These are phyloP conservation scores for Neodiprion fabricii DNA, from an alignment of 1,140 invertebrate genomes.

Conservation along the genomic window DNA sequence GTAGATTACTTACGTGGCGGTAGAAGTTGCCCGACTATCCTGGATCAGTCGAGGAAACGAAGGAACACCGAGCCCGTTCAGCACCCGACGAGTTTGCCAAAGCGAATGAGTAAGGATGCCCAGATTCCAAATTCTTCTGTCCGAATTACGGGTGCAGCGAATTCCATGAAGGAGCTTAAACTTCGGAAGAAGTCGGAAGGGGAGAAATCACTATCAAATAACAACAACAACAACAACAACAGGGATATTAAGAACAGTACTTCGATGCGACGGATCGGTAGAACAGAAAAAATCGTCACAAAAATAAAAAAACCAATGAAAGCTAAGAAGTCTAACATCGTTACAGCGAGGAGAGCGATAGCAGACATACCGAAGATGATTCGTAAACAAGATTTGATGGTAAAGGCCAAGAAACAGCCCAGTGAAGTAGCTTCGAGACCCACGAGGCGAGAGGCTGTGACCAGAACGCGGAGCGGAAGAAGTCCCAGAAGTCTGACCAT, in stretches of 20 bases:
- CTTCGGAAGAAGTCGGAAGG: not conserved
- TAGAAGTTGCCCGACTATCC: not conserved
- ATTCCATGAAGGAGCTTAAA: not conserved
- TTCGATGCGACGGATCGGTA: constrained; percentile 11
- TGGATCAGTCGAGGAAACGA: not conserved
- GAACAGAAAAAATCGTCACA: not conserved
- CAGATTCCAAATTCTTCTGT: not conserved
- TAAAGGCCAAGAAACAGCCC: no score
- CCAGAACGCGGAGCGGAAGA: not conserved
- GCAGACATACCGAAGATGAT: not conserved
- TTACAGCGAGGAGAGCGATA: not conserved
- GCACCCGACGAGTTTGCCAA: not conserved
- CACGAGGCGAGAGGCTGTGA: not conserved
- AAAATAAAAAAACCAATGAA: constrained; percentile 26
- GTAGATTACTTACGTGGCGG: not conserved
- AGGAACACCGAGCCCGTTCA: not conserved
- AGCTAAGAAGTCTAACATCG: constrained; percentile 14
- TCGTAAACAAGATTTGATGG: no score
- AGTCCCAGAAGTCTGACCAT: not conserved
- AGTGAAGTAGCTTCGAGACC: no score
- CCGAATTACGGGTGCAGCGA: not conserved
- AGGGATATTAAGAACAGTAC: not conserved
- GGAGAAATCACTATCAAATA: not conserved
- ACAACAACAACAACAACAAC: not conserved
- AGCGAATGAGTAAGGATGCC: constrained; percentile 33